A percentile compares a stretch with the other conserved stretches of the same genome.
Evolutionary conservation across 2,113 vertebrate species (phyloP).

Genomic region (Balaenoptera acutorostrata): DNA sequence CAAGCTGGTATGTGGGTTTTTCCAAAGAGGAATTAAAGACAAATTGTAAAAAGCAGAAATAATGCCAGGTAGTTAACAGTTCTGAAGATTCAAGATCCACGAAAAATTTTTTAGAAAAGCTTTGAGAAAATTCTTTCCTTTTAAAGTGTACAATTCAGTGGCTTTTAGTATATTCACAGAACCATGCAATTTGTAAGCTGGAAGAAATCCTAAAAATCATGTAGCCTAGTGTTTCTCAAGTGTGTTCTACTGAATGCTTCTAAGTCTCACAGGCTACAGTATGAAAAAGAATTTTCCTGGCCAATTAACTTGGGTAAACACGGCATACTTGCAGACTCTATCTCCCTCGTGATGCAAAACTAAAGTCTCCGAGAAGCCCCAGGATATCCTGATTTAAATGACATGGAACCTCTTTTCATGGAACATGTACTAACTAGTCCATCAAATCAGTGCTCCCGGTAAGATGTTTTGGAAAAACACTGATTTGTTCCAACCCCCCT

Average conservation of each 20-base stretch:
- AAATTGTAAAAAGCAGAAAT: neutral
- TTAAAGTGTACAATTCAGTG: neutral
- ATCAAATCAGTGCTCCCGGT: neutral
- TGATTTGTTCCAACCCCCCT: neutral
- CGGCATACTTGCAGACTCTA: rapidly evolving
- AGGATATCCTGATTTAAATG: neutral
- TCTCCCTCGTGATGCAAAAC: neutral
- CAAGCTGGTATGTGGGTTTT: neutral
- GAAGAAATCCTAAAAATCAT: neutral
- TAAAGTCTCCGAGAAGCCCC: neutral
- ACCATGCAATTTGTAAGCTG: neutral
- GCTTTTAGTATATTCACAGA: neutral
- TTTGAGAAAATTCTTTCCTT: neutral
- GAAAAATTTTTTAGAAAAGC: neutral
- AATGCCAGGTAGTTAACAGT: neutral
- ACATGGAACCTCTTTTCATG: neutral
- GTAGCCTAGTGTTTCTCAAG: neutral
- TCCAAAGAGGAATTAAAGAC: neutral
- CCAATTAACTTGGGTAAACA: neutral
- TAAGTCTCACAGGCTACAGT: neutral
- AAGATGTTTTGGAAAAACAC: neutral
- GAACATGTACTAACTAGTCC: neutral
- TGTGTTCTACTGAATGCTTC: neutral
- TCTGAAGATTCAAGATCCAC: neutral
- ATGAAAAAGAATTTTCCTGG: neutral